These are phyloP conservation scores for Hyles lineata DNA, from an alignment of 2,888 invertebrate genomes.

Conservation along the genomic window DNA sequence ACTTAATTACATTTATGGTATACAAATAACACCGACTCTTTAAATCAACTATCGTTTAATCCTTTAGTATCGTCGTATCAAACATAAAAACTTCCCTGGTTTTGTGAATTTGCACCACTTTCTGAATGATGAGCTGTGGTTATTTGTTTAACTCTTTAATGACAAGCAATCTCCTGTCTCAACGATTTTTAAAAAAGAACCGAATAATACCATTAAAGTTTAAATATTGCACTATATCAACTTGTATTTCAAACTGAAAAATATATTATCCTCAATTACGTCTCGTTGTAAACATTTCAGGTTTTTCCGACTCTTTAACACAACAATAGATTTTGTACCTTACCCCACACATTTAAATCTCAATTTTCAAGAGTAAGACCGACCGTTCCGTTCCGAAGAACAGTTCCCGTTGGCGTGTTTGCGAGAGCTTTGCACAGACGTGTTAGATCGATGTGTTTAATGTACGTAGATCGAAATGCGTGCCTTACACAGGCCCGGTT, in stretches of 20 bases:
- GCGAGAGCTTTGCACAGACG: slow-evolving; percentile 76
- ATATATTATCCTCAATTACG: slow-evolving; percentile 12
- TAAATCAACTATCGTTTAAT: too few species aligned
- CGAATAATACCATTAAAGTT: too few species aligned
- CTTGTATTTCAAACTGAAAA: neutral
- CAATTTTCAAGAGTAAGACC: neutral
- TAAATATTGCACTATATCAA: too few species aligned
- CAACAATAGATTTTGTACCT: slow-evolving; percentile 38
- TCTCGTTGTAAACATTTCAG: neutral
- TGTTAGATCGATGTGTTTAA: slow-evolving; percentile 81
- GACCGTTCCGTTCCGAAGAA: neutral
- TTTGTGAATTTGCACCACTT: neutral
- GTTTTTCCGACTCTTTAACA: neutral
- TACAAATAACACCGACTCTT: too few species aligned
- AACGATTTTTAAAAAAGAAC: too few species aligned
- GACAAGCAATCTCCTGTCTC: too few species aligned
- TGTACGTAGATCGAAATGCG: slow-evolving; percentile 77
- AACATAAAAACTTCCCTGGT: too few species aligned
- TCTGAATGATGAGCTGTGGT: neutral
- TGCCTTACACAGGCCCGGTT: slow-evolving; percentile 62
- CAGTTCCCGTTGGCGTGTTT: slow-evolving; percentile 77
- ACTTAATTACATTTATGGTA: too few species aligned
- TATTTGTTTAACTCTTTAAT: neutral
- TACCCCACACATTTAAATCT: neutral
- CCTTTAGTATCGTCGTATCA: too few species aligned